Base-by-base conservation (phyloP, 2,888 invertebrate species). In the Dasysyrphus tricinctus region DNA sequence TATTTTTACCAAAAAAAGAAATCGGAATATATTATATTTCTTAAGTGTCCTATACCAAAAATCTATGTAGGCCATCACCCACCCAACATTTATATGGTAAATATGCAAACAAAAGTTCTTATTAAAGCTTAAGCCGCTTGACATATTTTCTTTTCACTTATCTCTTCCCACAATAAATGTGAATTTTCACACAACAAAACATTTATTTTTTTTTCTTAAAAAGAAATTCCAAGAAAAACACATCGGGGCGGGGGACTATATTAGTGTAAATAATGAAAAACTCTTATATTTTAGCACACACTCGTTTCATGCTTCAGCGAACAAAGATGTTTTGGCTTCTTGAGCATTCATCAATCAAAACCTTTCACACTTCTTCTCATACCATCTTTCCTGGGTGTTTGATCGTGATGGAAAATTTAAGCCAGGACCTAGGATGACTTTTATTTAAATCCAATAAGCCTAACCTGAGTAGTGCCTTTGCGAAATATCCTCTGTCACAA, bases 321-420 rank as follows among this genome's bases (percentile, higher is more conserved):
- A 29, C 39, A 42, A 61, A 32, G 16, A 32, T 44, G 19, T 47
- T 63, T 24, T 9, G 61, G 32, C 16, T 63, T 63, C n/a, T 24
- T n/a, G 11, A 32, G 11, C 32, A 63, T 63, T 63, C 63, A 63
- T 63, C 44, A 47, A 63, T 63, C 63, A 44, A 44, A 63, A 42
- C 11, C 6, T 47, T n/a, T 63, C 29, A 5, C 42, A 61, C 16
- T 47, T 44, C 32, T 16, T 63, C 24, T 63, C 5, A 42, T 42
- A 9, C 5, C 61, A 42, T 14, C 54, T 14, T 14, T 32, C 11
- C 24, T 24, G 29, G 42, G 42, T 61, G 11, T 61, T 42, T 12
- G 39, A 2, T 44, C 8, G 8, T 44, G 44, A 24, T 24, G 24
- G 24, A 63, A 44, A 63, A 63, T 16, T 29, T 32, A 5, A 9